Conservation (phyloP, 2,888 invertebrate species). For the Dioctria rufipes region DNA sequence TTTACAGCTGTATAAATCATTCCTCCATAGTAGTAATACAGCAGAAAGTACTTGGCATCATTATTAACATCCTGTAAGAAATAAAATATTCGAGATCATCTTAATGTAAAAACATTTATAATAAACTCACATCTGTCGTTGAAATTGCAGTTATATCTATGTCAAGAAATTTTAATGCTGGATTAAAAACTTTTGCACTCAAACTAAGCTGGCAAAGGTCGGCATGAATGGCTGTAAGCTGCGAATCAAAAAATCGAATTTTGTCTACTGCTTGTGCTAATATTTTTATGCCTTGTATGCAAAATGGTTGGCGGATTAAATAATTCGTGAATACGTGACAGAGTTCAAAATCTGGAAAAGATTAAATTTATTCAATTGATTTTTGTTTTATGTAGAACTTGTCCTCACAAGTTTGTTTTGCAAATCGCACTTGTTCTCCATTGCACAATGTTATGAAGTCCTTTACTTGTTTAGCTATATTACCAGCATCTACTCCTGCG, state of each 20-base stretch:
- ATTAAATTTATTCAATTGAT: slow-evolving; percentile 44
- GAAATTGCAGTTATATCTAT: slow-evolving; percentile 93
- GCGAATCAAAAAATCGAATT: slow-evolving; percentile 88
- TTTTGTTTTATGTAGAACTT: slow-evolving; percentile 15
- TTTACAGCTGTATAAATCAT: slow-evolving; percentile 97
- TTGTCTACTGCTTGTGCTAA: slow-evolving; percentile 89
- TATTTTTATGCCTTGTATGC: slow-evolving; percentile 85
- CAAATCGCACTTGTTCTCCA: slow-evolving; percentile 90
- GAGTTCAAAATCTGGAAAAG: slow-evolving; percentile 85
- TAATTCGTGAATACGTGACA: slow-evolving; percentile 88
- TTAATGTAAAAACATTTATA: slow-evolving; percentile 25
- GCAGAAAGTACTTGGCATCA: slow-evolving; percentile 81
- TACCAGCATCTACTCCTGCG: slow-evolving; percentile 65
- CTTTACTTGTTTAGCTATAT: slow-evolving; percentile 80
- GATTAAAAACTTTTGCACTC: slow-evolving; percentile 91
- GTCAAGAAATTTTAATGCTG: slow-evolving; percentile 89
- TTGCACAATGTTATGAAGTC: slow-evolving; percentile 91
- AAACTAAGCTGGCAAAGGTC: slow-evolving; percentile 94
- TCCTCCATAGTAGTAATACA: slow-evolving; percentile 97
- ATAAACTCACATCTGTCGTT: slow-evolving; percentile 77
- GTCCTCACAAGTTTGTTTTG: slow-evolving; percentile 87
- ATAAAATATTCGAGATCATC: slow-evolving; percentile 55
- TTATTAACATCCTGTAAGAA: slow-evolving; percentile 78
- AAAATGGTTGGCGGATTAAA: slow-evolving; percentile 82
- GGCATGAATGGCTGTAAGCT: slow-evolving; percentile 94